Percentiles rank a stretch among this genome's conserved stretches.
phyloP scores from a whole-genome alignment of 2,797 vertebrate species.

The Leucoraja ocellata region DNA sequence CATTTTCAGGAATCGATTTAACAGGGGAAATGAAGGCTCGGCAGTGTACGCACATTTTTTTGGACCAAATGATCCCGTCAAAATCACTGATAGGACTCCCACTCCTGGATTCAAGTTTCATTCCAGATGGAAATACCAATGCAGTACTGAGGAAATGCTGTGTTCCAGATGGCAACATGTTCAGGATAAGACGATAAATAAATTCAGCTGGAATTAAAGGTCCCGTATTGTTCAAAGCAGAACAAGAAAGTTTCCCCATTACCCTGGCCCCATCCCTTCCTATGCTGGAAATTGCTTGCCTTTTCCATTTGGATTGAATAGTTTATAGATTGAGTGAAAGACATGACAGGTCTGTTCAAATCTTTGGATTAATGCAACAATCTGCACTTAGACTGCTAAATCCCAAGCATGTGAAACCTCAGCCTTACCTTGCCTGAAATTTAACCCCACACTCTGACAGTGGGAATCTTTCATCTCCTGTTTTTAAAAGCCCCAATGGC shows the following conservation, averaged over 20 bases:
- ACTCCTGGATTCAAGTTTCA: too few relatives aligned
- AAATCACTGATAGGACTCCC: too few relatives aligned
- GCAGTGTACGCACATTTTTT: too few relatives aligned
- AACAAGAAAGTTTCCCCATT: too few relatives aligned
- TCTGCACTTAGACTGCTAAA: not conserved
- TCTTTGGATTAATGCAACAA: not conserved
- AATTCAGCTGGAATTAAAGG: too few relatives aligned
- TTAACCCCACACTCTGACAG: not conserved
- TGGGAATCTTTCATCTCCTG: slow-evolving; percentile 17
- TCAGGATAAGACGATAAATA: too few relatives aligned
- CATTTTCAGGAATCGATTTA: not conserved
- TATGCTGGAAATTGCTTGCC: not conserved
- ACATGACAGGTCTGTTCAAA: not conserved
- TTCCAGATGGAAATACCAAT: too few relatives aligned
- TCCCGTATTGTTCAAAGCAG: too few relatives aligned
- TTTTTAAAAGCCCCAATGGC: not conserved
- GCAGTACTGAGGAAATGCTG: too few relatives aligned
- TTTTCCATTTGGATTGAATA: not conserved
- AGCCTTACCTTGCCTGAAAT: slow-evolving; percentile 1
- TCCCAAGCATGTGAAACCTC: not conserved
- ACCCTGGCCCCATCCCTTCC: not conserved
- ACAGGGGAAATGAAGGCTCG: not conserved
- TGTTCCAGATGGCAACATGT: too few relatives aligned
- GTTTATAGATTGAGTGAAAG: not conserved
- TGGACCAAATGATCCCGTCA: too few relatives aligned